Conservation (phyloP, 1,140 invertebrate species). For the Octopus bimaculoides region DNA sequence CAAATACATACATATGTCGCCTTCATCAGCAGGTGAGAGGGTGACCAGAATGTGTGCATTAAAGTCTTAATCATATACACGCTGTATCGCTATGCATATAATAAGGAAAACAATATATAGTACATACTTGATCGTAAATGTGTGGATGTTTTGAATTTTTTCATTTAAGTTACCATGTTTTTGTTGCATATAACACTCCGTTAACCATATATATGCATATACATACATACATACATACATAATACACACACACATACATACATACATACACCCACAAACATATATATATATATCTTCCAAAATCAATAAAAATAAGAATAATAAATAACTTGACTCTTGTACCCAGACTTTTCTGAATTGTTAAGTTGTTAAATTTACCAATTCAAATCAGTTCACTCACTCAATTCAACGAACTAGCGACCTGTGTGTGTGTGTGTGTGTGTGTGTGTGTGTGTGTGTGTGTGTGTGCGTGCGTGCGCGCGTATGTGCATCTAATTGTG, state of each 20-base stretch:
- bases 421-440: background rate
- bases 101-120: too few species aligned
- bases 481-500: background rate
- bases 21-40: too few species aligned
- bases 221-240: background rate
- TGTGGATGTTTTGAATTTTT: too few species aligned
- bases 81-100: too few species aligned
- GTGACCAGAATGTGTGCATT: too few species aligned
- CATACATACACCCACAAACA: background rate
- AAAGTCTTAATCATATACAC: too few species aligned
- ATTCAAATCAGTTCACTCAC: background rate
- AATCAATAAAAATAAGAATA: background rate
- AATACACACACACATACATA: background rate
- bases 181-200: too few species aligned
- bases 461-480: background rate
- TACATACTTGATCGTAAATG: too few species aligned
- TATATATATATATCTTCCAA: background rate
- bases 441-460: background rate
- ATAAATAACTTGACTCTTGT: background rate
- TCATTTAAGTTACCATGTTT: too few species aligned
- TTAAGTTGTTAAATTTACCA: background rate
- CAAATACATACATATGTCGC: too few species aligned
- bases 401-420: background rate
- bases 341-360: background rate
- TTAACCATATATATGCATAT: background rate